Conservation (phyloP, 1,140 invertebrate species). For the Bombyx mori region DNA sequence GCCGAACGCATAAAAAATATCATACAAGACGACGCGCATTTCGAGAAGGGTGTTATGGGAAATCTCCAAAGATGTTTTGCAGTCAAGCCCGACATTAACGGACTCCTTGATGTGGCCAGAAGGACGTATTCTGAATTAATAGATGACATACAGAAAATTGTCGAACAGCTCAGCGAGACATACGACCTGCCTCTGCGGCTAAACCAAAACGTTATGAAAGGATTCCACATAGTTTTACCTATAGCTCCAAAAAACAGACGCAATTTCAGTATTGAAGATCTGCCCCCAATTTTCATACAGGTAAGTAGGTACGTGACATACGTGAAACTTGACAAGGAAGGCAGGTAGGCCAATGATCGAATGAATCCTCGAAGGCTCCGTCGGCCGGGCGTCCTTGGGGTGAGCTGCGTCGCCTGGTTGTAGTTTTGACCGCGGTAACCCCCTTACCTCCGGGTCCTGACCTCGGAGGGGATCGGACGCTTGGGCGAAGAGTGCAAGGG, state of each 20-base stretch:
- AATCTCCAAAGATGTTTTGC: conserved; percentile 88
- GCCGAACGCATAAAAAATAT: conserved; percentile 76
- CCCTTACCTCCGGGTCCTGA: too few relatives aligned
- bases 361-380: not conserved
- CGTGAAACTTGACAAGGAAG: not conserved
- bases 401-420: too few relatives aligned
- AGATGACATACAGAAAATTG: conserved; percentile 80
- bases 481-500: too few relatives aligned
- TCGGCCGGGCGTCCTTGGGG: too few relatives aligned
- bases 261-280: conserved; percentile 69
- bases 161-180: conserved; percentile 75
- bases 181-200: conserved; percentile 78
- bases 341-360: not conserved
- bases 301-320: conserved; percentile 38
- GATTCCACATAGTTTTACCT: conserved; percentile 83
- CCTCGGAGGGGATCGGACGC: too few relatives aligned
- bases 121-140: conserved; percentile 84
- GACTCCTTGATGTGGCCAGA: conserved; percentile 83
- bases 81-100: conserved; percentile 82
- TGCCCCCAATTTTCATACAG: conserved; percentile 79
- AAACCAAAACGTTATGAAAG: conserved; percentile 77
- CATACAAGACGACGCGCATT: conserved; percentile 80
- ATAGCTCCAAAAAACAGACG: conserved; percentile 52
- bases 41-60: conserved; percentile 77
- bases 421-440: too few relatives aligned